Base-by-base conservation (phyloP, 1,140 invertebrate genomes). In the Prorops nasuta region DNA sequence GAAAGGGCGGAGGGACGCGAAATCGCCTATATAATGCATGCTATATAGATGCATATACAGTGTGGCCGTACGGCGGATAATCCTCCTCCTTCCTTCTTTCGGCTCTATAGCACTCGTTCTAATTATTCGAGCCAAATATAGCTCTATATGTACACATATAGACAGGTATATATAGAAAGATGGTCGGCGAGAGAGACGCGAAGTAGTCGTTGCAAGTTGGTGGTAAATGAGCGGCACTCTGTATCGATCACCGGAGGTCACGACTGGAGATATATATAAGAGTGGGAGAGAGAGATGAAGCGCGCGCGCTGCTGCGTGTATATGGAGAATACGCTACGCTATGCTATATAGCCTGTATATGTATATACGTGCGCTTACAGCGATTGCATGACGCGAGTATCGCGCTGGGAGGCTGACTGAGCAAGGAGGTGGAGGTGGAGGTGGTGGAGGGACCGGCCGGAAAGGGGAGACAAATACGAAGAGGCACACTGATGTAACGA, bases 161-260 rank as follows among this genome's bases (percentile, higher is more conserved):
- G 50, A 51, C n/a, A 36, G 38, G 36, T 35, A 17, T 28, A 44
- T 42, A 51, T 43, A 48, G 58, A 42, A 46, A 48, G 50, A 38
- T 24, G 8, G 38, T 17, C 1, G 19, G n/a, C 20, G 36, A 38
- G 17, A 19, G 19, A 31, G 15, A 20, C 16, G 32, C 14, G 32
- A 21, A 45, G 49, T 45, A 51, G 52, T 55, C 58, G 58, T 60
- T 59, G 21, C 45, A 60, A 10, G 52, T 60, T 42, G 54, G 10
- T 60, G 50, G 59, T 58, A 61, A 61, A 61, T 56, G 58, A 61
- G 57, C 54, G 54, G 45, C 49, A 47, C 49, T 56, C 49, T 43
- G 46, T 60, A 61, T 61, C 54, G 59, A 61, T 61, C 54, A 60
- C 49, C 35, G 20, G 46, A 61, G 59, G 59, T 61, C 59, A 60